These are phyloP conservation scores for Microchirus variegatus DNA, from an alignment of 2,797 vertebrate genomes.

Conservation along the genomic window DNA sequence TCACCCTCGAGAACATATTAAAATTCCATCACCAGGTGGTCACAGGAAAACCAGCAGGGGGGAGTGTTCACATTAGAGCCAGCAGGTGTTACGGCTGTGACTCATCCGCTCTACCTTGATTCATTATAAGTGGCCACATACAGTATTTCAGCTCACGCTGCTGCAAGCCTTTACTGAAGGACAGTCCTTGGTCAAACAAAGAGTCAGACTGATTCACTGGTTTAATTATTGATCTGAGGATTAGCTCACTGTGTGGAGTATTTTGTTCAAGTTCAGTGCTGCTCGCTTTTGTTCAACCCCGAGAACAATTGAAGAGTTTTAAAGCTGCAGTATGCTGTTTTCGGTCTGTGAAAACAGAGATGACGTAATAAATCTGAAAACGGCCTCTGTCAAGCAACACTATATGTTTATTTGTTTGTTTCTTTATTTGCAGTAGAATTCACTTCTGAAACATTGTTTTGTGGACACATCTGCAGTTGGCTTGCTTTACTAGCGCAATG, in stretches of 20 bases:
- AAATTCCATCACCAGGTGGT: slow-evolving; percentile 34
- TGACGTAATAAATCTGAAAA: no score
- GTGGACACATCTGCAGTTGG: no score
- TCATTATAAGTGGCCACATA: slow-evolving; percentile 15
- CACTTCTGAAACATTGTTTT: no score
- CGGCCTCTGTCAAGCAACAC: no score
- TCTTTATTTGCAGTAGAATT: no score
- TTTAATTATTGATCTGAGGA: slow-evolving; percentile 26
- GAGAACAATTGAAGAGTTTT: no score
- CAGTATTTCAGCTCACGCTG: slow-evolving; percentile 3
- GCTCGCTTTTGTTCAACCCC: not conserved
- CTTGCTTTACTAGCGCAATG: no score
- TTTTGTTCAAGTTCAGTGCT: not conserved
- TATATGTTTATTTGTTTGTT: no score
- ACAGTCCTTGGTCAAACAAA: slow-evolving; percentile 16
- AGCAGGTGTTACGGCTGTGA: slow-evolving; percentile 51
- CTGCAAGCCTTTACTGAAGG: not conserved
- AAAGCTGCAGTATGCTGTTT: no score
- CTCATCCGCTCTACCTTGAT: slow-evolving; percentile 20
- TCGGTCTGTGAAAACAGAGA: no score
- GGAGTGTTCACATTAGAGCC: not conserved
- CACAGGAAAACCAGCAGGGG: slow-evolving; percentile 12
- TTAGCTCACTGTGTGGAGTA: not conserved
- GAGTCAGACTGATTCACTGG: slow-evolving; percentile 27
- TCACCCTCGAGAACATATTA: slow-evolving; percentile 4